These are phyloP conservation scores for Anomalospiza imberbis DNA, from an alignment of 2,797 vertebrate genomes.

Conservation along the genomic window DNA sequence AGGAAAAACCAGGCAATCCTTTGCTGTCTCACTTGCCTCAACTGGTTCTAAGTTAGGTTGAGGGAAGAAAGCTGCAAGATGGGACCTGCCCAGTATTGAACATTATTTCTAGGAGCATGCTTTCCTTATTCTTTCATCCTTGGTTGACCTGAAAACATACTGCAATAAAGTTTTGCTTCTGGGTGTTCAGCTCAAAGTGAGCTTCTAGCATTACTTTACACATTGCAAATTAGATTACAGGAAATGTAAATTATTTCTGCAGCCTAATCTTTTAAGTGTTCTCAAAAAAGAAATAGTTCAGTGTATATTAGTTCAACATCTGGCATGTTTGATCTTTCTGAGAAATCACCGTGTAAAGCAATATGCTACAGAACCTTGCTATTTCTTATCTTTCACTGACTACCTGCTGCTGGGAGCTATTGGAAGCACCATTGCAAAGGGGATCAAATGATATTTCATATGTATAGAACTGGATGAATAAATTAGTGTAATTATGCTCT, in stretches of 20 bases:
- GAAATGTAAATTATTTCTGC: conserved; percentile 17
- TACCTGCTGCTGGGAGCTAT: not conserved
- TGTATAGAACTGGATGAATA: not conserved
- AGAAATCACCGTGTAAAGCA: not conserved
- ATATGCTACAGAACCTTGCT: not conserved
- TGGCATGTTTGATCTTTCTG: not conserved
- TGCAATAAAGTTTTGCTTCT: conserved; percentile 25
- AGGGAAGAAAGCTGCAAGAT: not conserved
- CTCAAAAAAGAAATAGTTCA: conserved; percentile 2
- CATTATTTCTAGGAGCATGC: not conserved
- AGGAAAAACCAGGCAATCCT: not conserved
- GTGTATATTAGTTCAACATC: not conserved
- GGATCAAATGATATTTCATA: not conserved
- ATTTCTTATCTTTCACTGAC: not conserved
- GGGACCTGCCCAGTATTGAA: not conserved
- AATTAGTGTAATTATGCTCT: not conserved
- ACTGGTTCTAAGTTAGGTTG: not conserved
- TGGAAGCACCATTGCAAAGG: not conserved
- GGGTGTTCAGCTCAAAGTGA: not conserved
- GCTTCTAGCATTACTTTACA: not conserved
- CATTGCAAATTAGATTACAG: not conserved
- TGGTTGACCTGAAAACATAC: not conserved
- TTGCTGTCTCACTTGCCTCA: not conserved
- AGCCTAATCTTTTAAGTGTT: not conserved
- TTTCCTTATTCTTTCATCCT: conserved; percentile 27